These are phyloP conservation scores for Thalassophryne amazonica DNA, from an alignment of 2,797 vertebrate genomes.

Conservation along the genomic window DNA sequence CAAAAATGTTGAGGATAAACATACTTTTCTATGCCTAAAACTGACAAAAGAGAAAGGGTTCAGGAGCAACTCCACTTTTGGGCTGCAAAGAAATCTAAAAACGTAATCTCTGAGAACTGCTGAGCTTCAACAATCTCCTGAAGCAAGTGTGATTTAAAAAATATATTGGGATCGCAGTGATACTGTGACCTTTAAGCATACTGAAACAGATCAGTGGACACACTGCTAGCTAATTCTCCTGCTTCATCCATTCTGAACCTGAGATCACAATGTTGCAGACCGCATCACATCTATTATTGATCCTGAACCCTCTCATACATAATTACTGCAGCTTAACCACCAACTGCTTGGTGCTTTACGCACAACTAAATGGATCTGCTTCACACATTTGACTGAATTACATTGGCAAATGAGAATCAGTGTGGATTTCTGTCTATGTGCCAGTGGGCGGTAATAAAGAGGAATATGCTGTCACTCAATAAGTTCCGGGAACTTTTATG, in stretches of 20 bases:
- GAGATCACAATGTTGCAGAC: conserved; percentile 57
- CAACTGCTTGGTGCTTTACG: conserved; percentile 48
- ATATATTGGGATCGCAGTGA: conserved; percentile 10
- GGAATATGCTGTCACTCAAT: conserved; percentile 31
- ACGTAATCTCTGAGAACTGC: background rate
- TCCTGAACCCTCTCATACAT: conserved; percentile 66
- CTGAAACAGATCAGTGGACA: conserved; percentile 44
- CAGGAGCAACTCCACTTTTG: background rate
- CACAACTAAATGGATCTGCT: conserved; percentile 58
- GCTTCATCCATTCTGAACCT: conserved; percentile 46
- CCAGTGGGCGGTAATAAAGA: conserved; percentile 36
- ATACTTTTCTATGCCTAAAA: background rate
- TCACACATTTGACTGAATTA: conserved; percentile 40
- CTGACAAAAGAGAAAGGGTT: background rate
- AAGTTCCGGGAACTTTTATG: conserved; percentile 23
- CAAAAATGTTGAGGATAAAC: background rate
- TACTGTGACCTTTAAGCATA: conserved; percentile 55
- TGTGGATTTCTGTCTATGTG: conserved; percentile 2
- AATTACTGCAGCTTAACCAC: conserved; percentile 74
- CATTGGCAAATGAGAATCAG: conserved; percentile 29
- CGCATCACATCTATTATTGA: conserved; percentile 69
- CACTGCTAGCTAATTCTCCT: conserved; percentile 54
- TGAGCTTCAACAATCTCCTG: background rate
- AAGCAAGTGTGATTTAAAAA: background rate
- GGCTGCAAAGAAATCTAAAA: background rate